Base-by-base conservation (phyloP, 53 echinoderm and acorn worm species). In the Pentamera pediparva region DNA sequence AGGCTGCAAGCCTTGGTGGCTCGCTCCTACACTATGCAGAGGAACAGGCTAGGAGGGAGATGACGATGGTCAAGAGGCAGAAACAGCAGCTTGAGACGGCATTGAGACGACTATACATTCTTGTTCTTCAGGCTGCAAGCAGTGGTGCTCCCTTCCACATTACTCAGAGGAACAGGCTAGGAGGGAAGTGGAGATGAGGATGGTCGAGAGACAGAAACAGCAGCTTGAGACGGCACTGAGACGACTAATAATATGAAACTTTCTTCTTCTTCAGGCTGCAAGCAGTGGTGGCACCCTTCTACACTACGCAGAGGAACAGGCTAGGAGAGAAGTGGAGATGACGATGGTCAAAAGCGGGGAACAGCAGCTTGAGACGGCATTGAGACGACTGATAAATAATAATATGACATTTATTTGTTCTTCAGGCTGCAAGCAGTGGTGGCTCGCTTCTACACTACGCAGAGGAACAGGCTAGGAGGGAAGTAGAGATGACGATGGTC, bases 21-120 rank as follows among this genome's bases (percentile, higher is more conserved):
- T 85, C 91, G 24, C 35, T 98, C n/a, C 91, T 98, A 22, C 98
- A 98, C 76, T 98, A 82, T 70, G 91, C 90, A 10, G n/a, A n/a
- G n/a, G n/a, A n/a, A n/a, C n/a, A n/a, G n/a, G n/a, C n/a, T n/a
- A n/a, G n/a, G n/a, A n/a, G n/a, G n/a, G 91, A 98, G 75, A 69
- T 98, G 24, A 49, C 65, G 1, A 32, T 63, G 4, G 53, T 98
- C 27, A 91, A 91, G 69, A 78, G 76, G 48, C 87, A 91, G 74
- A 98, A 89, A 45, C 91, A 92, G 62, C 88, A 92, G 73, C 35
- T 89, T 39, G 98, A 98, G 91, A 75, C 78, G 22, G 98, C 98
- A 11, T 63, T 98, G n/a, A 82, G 98, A 40, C 98, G 92, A 62
- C 85, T 98, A 6, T n/a, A n/a, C n/a, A n/a, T n/a, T n/a, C n/a